A percentile compares a stretch with the other conserved stretches of the same genome.
These are phyloP conservation scores for Lochmaea crataegi DNA, from an alignment of 2,888 invertebrate species.

Conservation along the genomic window DNA sequence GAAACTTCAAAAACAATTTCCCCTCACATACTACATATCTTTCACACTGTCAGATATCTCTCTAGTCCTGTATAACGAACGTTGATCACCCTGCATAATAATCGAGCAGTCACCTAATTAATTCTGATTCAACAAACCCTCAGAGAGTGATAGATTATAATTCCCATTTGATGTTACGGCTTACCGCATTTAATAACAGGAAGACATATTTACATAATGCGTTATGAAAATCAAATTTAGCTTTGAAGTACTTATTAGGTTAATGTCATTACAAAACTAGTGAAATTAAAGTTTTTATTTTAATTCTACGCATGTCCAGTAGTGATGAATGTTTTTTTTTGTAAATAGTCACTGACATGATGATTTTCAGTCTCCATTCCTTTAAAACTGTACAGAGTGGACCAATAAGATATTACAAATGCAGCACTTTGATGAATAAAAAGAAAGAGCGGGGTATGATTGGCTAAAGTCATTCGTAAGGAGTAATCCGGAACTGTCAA, in stretches of 20 bases:
- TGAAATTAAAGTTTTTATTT: not conserved
- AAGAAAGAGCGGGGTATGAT: too few relatives aligned
- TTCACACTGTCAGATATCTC: not conserved
- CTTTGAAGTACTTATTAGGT: not conserved
- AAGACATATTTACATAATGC: not conserved
- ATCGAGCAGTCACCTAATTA: slow-evolving; percentile 8
- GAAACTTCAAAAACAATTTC: too few relatives aligned
- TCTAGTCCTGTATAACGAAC: not conserved
- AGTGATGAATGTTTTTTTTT: too few relatives aligned
- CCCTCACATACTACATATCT: too few relatives aligned
- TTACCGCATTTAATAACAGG: not conserved
- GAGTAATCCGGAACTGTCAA: too few relatives aligned
- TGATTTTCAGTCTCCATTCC: too few relatives aligned
- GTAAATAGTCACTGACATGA: too few relatives aligned
- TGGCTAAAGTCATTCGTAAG: too few relatives aligned
- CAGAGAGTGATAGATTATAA: slow-evolving; percentile 9
- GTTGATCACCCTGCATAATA: not conserved
- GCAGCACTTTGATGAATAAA: too few relatives aligned
- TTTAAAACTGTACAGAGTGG: too few relatives aligned
- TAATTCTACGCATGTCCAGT: not conserved
- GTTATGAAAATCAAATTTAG: not conserved
- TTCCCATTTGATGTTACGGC: not conserved
- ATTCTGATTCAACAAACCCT: slow-evolving; percentile 5
- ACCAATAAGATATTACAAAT: too few relatives aligned
- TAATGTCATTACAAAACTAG: not conserved